A percentile compares a stretch with the other conserved stretches of the same genome.
Evolutionary conservation across 2,113 vertebrate species (phyloP).

Genomic region (Callithrix jacchus): DNA sequence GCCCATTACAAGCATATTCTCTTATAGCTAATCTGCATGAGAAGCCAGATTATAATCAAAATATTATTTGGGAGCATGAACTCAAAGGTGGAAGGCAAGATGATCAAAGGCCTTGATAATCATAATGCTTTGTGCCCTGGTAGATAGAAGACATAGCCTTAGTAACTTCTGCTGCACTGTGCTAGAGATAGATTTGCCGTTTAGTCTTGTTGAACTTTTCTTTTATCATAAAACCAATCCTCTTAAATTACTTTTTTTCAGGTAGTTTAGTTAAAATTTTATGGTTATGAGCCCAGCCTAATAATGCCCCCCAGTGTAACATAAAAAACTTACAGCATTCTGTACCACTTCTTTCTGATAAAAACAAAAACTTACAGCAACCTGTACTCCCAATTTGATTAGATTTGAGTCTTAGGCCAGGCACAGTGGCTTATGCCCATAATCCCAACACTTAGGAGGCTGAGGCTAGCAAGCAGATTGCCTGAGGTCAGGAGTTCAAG

Average conservation of each 20-base stretch:
- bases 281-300: not conserved
- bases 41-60: not conserved
- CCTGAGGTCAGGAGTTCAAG: not conserved
- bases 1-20: not conserved
- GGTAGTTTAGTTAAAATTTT: not conserved
- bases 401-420: not conserved
- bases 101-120: not conserved
- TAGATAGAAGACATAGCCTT: not conserved
- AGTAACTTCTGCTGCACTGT: not conserved
- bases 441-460: not conserved
- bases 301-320: not conserved
- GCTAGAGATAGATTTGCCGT: not conserved
- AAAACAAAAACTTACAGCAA: not conserved
- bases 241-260: not conserved
- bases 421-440: not conserved
- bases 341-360: not conserved
- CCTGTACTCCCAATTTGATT: not conserved
- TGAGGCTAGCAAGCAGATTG: not conserved
- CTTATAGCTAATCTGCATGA: not conserved
- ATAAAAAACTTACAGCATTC: not conserved
- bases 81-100: not conserved
- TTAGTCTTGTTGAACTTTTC: not conserved
- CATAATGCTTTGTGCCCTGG: not conserved
- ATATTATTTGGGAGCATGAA: not conserved
- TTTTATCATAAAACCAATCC: not conserved